Evolutionary conservation across 2,797 vertebrate species (phyloP).

Genomic region (Limosa lapponica): DNA sequence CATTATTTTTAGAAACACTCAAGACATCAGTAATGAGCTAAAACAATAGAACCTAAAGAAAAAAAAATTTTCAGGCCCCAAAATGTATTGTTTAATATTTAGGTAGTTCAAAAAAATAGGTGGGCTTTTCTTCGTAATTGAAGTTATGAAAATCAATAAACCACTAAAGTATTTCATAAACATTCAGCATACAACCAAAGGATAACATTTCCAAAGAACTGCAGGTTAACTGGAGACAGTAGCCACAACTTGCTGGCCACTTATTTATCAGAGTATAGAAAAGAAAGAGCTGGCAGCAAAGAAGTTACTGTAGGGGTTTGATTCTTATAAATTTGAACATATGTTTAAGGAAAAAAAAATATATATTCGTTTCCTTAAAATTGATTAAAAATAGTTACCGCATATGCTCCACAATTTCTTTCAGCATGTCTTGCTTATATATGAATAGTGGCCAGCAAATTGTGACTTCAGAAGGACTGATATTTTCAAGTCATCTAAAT

Average conservation of each 20-base stretch:
- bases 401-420: not conserved
- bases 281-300: not conserved
- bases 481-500: not conserved
- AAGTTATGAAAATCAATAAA: conserved; percentile 28
- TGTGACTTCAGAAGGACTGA: not conserved
- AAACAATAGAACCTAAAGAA: not conserved
- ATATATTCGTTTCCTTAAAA: not conserved
- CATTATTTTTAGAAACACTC: not conserved
- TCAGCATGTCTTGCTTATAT: not conserved
- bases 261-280: not conserved
- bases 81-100: not conserved
- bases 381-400: not conserved
- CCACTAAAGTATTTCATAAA: conserved; percentile 21
- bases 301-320: not conserved
- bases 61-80: not conserved
- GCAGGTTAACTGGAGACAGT: not conserved
- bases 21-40: not conserved
- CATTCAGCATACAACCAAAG: conserved; percentile 16
- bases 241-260: not conserved
- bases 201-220: not conserved
- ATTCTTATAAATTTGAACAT: not conserved
- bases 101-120: not conserved
- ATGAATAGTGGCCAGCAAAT: not conserved
- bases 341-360: not conserved
- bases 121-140: conserved; percentile 3